Percentiles rank a stretch among this genome's conserved stretches.
Evolutionary conservation across 1,140 invertebrate genomes (phyloP).

Genomic region (Sinonovacula constricta): DNA sequence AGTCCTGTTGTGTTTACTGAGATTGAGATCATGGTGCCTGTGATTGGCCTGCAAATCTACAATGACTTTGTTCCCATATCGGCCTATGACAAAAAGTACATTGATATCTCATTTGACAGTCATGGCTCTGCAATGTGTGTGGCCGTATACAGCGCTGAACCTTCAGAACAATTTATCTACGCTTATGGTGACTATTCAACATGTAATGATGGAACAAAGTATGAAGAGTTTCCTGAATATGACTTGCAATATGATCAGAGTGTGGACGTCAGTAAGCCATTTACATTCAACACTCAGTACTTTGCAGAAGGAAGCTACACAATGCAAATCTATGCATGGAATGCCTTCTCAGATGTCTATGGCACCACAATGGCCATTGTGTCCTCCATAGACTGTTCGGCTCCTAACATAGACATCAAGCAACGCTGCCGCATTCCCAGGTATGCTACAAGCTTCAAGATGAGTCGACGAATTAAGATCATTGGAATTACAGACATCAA

Average conservation of each 20-base stretch:
- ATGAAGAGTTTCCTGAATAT: neutral
- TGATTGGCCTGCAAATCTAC: conserved; percentile 20
- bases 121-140: conserved; percentile 76
- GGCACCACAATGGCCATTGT: conserved; percentile 59
- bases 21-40: conserved; percentile 47
- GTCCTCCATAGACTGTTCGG: conserved; percentile 69
- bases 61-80: conserved; percentile 25
- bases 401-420: conserved; percentile 72
- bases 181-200: conserved; percentile 46
- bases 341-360: conserved; percentile 64
- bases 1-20: conserved; percentile 5
- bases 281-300: conserved; percentile 63
- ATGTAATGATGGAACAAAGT: conserved; percentile 15
- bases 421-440: conserved; percentile 58
- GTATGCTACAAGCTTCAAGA: conserved; percentile 54
- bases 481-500: conserved; percentile 64
- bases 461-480: conserved; percentile 58
- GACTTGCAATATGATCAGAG: conserved; percentile 51
- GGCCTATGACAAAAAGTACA: conserved; percentile 58
- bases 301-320: conserved; percentile 63
- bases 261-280: conserved; percentile 29
- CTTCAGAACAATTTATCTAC: conserved; percentile 29
- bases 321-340: conserved; percentile 67
- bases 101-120: conserved; percentile 65
- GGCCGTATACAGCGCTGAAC: conserved; percentile 76